Evolutionary conservation across 1,140 invertebrate genomes (phyloP).

Genomic region (Nixonia krombeini): DNA sequence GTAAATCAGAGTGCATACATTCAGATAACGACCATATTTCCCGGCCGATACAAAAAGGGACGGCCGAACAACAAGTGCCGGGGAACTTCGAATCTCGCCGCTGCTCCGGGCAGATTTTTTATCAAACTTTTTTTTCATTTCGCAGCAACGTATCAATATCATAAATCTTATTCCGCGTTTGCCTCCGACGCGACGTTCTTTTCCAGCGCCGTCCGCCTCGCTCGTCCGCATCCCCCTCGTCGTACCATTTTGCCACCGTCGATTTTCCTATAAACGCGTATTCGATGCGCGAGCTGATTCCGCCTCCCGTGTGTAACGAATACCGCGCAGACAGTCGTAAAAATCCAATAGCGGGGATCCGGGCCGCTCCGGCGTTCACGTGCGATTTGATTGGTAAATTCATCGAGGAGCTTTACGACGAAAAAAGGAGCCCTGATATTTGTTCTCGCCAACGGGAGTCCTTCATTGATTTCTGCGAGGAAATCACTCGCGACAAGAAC

Average conservation of each 20-base stretch:
- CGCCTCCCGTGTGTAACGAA: slow-evolving; percentile 34
- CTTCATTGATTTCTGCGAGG: slow-evolving; percentile 7
- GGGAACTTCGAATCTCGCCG: slow-evolving; percentile 11
- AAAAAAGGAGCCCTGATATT: slow-evolving; percentile 6
- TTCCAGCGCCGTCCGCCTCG: slow-evolving; percentile 10
- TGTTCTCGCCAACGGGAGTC: background rate
- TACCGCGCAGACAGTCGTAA: slow-evolving; percentile 30
- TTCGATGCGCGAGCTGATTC: slow-evolving; percentile 1
- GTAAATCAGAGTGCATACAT: slow-evolving; percentile 10
- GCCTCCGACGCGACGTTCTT: background rate
- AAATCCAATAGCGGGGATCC: slow-evolving; percentile 28
- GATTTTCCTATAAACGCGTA: slow-evolving; percentile 14
- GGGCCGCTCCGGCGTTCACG: slow-evolving; percentile 15
- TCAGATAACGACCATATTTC: background rate
- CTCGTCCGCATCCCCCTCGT: background rate
- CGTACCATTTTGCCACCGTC: slow-evolving; percentile 18
- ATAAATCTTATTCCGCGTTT: slow-evolving; percentile 17
- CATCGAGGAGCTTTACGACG: slow-evolving; percentile 18
- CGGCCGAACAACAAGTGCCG: slow-evolving; percentile 10
- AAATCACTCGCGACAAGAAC: slow-evolving; percentile 10
- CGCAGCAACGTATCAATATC: slow-evolving; percentile 23
- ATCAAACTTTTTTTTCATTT: slow-evolving; percentile 21
- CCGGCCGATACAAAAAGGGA: background rate
- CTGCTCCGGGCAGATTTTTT: slow-evolving; percentile 18
- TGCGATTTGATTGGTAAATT: slow-evolving; percentile 38